phyloP scores from a whole-genome alignment of 2,113 vertebrate species.

The Larimichthys crocea region DNA sequence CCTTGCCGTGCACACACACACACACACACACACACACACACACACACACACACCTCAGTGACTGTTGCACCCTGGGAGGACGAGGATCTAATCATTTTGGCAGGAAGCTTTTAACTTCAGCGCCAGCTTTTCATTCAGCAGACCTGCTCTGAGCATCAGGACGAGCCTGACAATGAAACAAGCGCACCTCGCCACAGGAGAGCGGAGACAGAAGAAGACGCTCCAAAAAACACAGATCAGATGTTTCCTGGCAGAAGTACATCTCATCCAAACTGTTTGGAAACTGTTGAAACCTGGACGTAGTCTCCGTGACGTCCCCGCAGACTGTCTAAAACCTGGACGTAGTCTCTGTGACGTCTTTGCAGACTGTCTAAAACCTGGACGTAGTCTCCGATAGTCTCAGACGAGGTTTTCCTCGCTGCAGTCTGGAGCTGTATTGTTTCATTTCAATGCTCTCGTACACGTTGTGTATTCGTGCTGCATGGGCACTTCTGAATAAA shows the following conservation, averaged over 20 bases:
- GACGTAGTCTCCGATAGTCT: background rate
- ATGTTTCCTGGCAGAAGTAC: constrained; percentile 16
- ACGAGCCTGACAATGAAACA: constrained; percentile 45
- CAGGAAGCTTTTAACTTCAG: constrained; percentile 70
- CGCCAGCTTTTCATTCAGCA: constrained; percentile 68
- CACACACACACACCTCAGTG: constrained; percentile 42
- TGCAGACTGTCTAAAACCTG: background rate
- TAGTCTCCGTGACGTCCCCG: too few species aligned
- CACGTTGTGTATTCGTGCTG: constrained; percentile 35
- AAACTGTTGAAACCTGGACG: too few species aligned
- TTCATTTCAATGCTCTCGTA: constrained; percentile 52
- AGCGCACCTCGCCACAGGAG: constrained; percentile 8
- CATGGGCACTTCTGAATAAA: constrained; percentile 48
- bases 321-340: too few species aligned
- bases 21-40: background rate
- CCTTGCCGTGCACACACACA: too few species aligned
- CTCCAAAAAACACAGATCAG: constrained; percentile 19
- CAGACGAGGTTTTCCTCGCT: constrained; percentile 27
- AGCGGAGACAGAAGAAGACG: background rate
- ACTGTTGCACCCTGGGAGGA: constrained; percentile 53
- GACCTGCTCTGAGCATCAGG: constrained; percentile 15
- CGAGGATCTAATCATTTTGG: constrained; percentile 71
- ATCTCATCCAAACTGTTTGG: background rate
- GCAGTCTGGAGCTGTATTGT: constrained; percentile 16
- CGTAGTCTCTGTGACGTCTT: too few species aligned